These are phyloP conservation scores for Ephydatia muelleri DNA, from an alignment of 37 sponge, comb jelly and placozoan genomes.

Conservation along the genomic window DNA sequence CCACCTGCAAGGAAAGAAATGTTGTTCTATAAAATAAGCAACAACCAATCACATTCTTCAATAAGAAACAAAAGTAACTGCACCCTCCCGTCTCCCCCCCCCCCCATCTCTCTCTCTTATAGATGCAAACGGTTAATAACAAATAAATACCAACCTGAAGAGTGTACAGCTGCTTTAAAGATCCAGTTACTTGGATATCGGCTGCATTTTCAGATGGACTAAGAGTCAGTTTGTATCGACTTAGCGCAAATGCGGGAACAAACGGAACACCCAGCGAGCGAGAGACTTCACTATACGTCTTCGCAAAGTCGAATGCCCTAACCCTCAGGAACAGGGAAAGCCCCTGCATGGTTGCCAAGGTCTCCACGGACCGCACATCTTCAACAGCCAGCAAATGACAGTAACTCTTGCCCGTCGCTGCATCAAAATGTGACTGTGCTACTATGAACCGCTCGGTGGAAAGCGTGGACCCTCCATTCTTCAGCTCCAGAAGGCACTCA, in stretches of 20 bases:
- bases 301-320: constrained; percentile 40
- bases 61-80: not conserved
- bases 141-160: constrained; percentile 30
- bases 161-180: constrained; percentile 39
- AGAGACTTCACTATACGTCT: constrained; percentile 47
- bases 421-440: constrained; percentile 45
- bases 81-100: not conserved
- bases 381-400: constrained; percentile 28
- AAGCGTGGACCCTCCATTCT: not conserved
- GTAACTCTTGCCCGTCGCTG: constrained; percentile 28
- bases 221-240: constrained; percentile 11
- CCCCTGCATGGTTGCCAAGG: constrained; percentile 27
- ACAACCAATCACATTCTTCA: not conserved
- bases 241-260: constrained; percentile 55
- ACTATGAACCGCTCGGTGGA: constrained; percentile 20
- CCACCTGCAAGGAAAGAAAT: constrained; percentile 23
- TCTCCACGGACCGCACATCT: constrained; percentile 2
- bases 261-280: constrained; percentile 43
- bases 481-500: constrained; percentile 58
- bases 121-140: not conserved
- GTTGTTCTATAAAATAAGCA: not conserved
- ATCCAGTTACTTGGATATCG: constrained; percentile 40
- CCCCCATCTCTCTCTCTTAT: not conserved
- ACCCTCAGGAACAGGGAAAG: constrained; percentile 38
- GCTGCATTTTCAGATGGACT: not conserved